Base-by-base conservation (phyloP, 2,797 vertebrate genomes). In the Benthosema pterotum region DNA sequence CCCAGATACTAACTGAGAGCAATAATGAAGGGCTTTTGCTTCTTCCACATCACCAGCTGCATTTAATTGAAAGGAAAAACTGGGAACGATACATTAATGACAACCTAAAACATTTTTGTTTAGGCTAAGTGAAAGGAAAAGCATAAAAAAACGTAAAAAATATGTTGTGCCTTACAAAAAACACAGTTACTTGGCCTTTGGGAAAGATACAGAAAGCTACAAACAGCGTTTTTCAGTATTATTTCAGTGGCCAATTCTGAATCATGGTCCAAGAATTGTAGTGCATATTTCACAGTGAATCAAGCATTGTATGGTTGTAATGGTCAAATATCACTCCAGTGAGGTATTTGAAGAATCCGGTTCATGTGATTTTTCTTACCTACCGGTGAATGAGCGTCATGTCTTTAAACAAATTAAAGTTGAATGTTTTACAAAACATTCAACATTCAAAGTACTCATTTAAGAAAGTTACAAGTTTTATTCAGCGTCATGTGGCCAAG, bases 151-250 rank as follows among this genome's bases (percentile, higher is more conserved):
- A 28, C 16, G 25, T 80, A 61, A 55, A 57, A 17, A 50, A 67
- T 79, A 63, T 62, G 75, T 13, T 67, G 43, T 63, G 67, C 65
- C 75, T 32, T 28, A 53, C 14, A 69, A 70, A n/a, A 61, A 67
- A 82, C 83, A 87, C 80, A 85, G 83, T 76, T 78, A 82, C 69
- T 62, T 80, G 84, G 82, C 85, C 81, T 84, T 38, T 60, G 56
- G 72, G 65, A 78, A 82, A 74, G 79, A 73, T 42, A 72, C 46
- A 49, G 60, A 66, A 69, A 76, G 71, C 67, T 57, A 69, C 77
- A 67, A 58, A 69, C 77, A 67, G 66, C 72, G 73, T 69, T n/a
- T 42, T 25, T 65, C n/a, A 51, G 64, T 51, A 43, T 58, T 56
- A 50, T 51, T 50, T 60, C 48, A 57, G 25, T 51, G 69, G 71